Evolutionary conservation across 2,113 vertebrate genomes (phyloP).

Genomic region (Fulica atra): DNA sequence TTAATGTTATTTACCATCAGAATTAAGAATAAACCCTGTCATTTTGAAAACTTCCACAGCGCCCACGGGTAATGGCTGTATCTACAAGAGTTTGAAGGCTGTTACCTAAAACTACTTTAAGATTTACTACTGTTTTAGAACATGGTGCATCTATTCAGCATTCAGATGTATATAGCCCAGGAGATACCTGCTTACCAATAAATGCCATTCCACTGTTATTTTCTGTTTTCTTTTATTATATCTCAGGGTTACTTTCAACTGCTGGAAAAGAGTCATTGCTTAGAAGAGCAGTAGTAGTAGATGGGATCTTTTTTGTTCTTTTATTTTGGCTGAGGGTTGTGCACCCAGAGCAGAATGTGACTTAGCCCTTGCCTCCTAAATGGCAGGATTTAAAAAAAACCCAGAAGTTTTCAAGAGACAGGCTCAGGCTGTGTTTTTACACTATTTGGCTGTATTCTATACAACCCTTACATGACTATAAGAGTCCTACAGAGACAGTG

Average conservation of each 20-base stretch:
- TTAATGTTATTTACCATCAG: background rate
- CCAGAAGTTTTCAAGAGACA: background rate
- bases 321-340: background rate
- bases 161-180: background rate
- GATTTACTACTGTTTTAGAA: background rate
- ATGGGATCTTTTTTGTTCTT: background rate
- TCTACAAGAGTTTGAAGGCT: background rate
- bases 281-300: background rate
- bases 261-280: background rate
- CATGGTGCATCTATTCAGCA: background rate
- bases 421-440: background rate
- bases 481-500: background rate
- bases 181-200: background rate
- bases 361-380: background rate
- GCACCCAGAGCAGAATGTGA: background rate
- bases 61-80: background rate
- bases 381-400: background rate
- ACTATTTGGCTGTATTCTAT: background rate
- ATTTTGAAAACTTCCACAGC: background rate
- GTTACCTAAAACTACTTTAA: background rate
- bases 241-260: background rate
- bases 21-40: background rate
- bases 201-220: background rate
- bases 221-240: background rate
- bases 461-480: rapidly evolving